Conservation (phyloP, 1,140 invertebrate genomes). For the Calephelis nemesis region DNA sequence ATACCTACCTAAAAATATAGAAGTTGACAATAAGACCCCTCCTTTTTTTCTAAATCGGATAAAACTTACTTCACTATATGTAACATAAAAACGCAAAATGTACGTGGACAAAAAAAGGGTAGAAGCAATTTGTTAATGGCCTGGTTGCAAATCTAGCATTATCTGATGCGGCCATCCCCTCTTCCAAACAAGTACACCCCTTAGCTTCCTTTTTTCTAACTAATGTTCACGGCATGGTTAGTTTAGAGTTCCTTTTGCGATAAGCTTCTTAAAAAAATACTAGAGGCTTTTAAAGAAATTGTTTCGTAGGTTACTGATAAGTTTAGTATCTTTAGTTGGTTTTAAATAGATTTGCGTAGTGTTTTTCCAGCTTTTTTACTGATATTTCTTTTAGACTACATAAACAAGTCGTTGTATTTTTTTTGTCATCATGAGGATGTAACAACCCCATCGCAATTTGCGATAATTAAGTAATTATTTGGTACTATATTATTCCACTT, state of each 20-base stretch:
- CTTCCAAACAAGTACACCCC: conserved; percentile 68
- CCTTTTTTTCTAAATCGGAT: too few relatives aligned
- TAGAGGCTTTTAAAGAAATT: conserved; percentile 72
- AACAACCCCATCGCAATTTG: too few relatives aligned
- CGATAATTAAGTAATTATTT: too few relatives aligned
- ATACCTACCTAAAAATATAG: too few relatives aligned
- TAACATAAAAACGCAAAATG: too few relatives aligned
- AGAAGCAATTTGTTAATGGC: conserved; percentile 73
- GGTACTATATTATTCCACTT: too few relatives aligned
- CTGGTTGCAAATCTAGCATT: conserved; percentile 64
- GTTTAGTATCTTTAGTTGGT: conserved; percentile 26
- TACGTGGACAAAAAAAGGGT: background rate
- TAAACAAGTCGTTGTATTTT: too few relatives aligned
- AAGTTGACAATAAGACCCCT: too few relatives aligned
- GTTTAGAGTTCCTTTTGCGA: conserved; percentile 66
- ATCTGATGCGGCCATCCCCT: conserved; percentile 68
- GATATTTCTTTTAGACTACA: background rate
- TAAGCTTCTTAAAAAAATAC: conserved; percentile 71
- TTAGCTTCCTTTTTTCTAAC: conserved; percentile 67
- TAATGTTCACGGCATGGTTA: conserved; percentile 60
- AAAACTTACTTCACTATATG: background rate
- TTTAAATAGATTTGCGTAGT: conserved; percentile 13
- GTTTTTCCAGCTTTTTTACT: background rate
- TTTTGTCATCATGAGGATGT: too few relatives aligned
- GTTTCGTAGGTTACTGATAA: conserved; percentile 34